phyloP scores from a whole-genome alignment of 1,140 invertebrate species.

The Probaryconus sp. region DNA sequence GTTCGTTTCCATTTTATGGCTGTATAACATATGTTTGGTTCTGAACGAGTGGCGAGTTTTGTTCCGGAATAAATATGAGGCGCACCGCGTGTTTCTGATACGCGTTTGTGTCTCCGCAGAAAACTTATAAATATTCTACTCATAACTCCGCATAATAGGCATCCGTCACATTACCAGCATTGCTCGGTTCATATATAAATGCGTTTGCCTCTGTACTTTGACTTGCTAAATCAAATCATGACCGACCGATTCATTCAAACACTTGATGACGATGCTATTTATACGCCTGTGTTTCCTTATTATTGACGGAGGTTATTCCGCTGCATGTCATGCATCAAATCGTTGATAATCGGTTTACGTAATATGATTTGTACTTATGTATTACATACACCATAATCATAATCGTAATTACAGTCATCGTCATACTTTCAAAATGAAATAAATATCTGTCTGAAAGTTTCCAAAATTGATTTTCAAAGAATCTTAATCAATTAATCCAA shows the following conservation, averaged over 20 bases:
- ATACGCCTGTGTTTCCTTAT: conserved; percentile 23
- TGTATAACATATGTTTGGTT: no score
- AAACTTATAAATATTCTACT: conserved; percentile 43
- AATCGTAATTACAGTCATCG: no score
- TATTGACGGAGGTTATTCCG: conserved; percentile 20
- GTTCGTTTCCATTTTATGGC: no score
- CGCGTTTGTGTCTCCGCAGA: conserved; percentile 9
- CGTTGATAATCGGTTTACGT: neutral
- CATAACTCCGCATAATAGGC: conserved; percentile 34
- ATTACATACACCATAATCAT: no score
- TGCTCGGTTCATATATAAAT: conserved; percentile 31
- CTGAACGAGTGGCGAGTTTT: no score
- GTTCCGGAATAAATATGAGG: conserved; percentile 11
- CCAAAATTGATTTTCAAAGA: no score
- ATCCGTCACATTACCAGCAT: conserved; percentile 37
- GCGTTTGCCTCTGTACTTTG: conserved; percentile 41
- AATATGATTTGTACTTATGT: no score
- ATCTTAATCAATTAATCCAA: no score
- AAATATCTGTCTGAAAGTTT: no score
- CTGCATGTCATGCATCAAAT: conserved; percentile 23
- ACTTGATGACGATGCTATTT: conserved; percentile 26
- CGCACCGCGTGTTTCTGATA: neutral
- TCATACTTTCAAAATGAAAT: no score
- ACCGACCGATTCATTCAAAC: conserved; percentile 32
- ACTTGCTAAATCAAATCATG: conserved; percentile 50